phyloP scores from a whole-genome alignment of 1,140 invertebrate genomes.

The Bombus confusus region DNA sequence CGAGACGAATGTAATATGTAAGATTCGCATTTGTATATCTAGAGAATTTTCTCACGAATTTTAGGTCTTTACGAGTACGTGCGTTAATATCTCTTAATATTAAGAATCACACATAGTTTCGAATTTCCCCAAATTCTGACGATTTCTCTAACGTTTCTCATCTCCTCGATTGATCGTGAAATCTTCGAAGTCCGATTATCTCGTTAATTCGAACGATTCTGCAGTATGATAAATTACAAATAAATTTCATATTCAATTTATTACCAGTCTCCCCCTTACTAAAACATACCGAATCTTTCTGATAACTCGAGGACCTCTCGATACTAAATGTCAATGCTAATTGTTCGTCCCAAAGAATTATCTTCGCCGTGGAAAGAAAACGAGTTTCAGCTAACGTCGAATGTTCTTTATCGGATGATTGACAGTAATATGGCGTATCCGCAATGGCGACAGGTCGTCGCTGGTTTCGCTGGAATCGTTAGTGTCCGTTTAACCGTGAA shows the following conservation, averaged over 20 bases:
- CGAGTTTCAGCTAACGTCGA: background rate
- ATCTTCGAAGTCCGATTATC: background rate
- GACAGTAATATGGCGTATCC: constrained; percentile 39
- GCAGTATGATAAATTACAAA: background rate
- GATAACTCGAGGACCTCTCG: too few relatives aligned
- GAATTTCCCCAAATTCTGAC: too few relatives aligned
- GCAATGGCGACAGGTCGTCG: constrained; percentile 19
- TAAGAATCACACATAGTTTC: too few relatives aligned
- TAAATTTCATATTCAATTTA: background rate
- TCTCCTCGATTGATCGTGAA: too few relatives aligned
- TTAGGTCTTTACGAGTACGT: too few relatives aligned
- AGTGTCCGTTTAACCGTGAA: constrained; percentile 5
- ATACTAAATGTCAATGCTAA: constrained; percentile 13
- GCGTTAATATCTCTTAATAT: too few relatives aligned
- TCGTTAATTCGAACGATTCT: background rate
- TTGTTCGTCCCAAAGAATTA: background rate
- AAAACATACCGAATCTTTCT: background rate
- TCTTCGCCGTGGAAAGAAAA: background rate
- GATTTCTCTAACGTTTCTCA: too few relatives aligned
- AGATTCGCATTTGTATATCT: too few relatives aligned
- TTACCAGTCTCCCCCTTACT: background rate
- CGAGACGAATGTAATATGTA: too few relatives aligned
- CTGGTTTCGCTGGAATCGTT: constrained; percentile 22
- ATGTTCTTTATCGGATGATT: constrained; percentile 14
- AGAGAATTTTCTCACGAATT: too few relatives aligned